Evolutionary conservation across 2,113 vertebrate species (phyloP).

Genomic region (Oncorhynchus gorbuscha): DNA sequence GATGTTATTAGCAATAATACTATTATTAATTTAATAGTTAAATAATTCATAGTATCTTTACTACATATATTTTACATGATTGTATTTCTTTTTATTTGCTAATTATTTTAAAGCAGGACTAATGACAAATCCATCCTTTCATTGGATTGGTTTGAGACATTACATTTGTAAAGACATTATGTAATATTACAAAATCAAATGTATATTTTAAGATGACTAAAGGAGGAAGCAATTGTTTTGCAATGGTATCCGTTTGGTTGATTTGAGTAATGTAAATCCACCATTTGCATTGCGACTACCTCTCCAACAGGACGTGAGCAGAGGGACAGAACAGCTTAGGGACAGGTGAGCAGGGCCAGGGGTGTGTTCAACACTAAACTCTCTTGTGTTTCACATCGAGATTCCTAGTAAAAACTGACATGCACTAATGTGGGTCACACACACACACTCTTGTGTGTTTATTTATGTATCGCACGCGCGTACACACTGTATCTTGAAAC

Average conservation of each 20-base stretch:
- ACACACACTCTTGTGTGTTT: too few relatives aligned
- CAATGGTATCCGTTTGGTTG: slow-evolving; percentile 55
- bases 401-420: too few relatives aligned
- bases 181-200: background rate
- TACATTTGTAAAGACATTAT: background rate
- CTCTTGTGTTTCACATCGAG: too few relatives aligned
- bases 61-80: background rate
- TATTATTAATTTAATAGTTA: too few relatives aligned
- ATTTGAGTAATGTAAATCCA: slow-evolving; percentile 73
- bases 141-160: background rate
- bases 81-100: background rate
- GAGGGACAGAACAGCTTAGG: slow-evolving; percentile 8
- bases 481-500: too few relatives aligned
- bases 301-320: slow-evolving; percentile 29
- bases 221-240: background rate
- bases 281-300: slow-evolving; percentile 69
- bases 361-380: too few relatives aligned
- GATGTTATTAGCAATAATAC: background rate
- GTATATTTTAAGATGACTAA: background rate
- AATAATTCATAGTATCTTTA: too few relatives aligned
- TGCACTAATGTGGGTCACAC: too few relatives aligned
- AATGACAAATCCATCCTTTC: background rate
- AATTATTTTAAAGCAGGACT: background rate
- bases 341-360: background rate
- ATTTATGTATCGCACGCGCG: too few relatives aligned